Evolutionary conservation across 1,140 invertebrate species (phyloP), one percentile per base, ranked within the genome.

Genomic region (Drosophila orena): DNA sequence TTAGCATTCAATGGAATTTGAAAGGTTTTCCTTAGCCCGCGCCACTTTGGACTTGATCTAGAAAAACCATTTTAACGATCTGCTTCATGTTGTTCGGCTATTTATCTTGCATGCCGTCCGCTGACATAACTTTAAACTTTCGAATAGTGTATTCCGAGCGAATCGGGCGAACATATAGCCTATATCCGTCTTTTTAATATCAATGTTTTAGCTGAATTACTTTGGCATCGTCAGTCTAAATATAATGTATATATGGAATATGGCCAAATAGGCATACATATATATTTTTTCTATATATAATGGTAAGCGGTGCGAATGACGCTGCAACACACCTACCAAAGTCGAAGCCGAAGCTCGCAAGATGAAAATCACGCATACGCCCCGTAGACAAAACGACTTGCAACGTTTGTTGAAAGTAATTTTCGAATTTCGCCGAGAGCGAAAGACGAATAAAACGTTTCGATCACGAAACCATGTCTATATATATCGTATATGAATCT

Each of bases 321-420:
- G 81, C 74, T 81, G 81, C 81, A 85, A 47, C 56, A 55, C 56
- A 52, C 10, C 17, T 30, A 37, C 35, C 11, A 8, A 43, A 17
- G 34, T 2, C 11, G 11, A 43, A 17, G 34, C 8, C 11, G 11
- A 11, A 35, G 34, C 14, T 38, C 27, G 20, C 3, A 24, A 6
- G 34, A 0, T 17, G 15, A 52, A 49, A 44, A 57, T 24, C 59
- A 58, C 58, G 60, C 53, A 59, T 56, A 71, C 44, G 50, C 68
- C 34, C 30, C 43, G 30, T 62, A 30, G 24, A 44, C 57, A 4
- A 11, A 68, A 35, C 60, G 79, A 70, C 76, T 62, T 84, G 77
- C 81, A 81, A 57, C 52, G 43, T 59, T 49, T 60, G 74, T 76
- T 55, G 43, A 59, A 76, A 75, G 72, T 74, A 66, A 76, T 75